Evolutionary conservation across 2,113 vertebrate species (phyloP), one percentile per base, ranked within the genome.

Genomic region (Heterochromis multidens): DNA sequence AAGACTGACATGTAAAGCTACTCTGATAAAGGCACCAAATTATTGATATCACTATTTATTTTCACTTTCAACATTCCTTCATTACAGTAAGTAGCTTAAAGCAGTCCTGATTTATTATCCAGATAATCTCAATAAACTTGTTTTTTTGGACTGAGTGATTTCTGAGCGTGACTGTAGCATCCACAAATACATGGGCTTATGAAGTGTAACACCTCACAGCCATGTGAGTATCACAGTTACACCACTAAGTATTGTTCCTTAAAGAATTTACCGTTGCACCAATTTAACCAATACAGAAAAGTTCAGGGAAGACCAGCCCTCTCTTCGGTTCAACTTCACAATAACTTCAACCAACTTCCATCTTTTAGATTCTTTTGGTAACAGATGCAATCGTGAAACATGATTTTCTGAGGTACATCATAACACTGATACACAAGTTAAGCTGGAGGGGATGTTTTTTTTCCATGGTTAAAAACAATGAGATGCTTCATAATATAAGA

Each of bases 21-120:
- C 25, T 21, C 37, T 70, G 37, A 87, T 84, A 81, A 94, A 94
- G 94, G 92, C 94, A 94, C 90, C 52, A 21, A 80, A 76, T 37
- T 57, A 25, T 79, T 60, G 25, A 82, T 81, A 61, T 80, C 23
- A n/a, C 25, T 62, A 19, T 52, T 70, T 16, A 52, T 37, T 46
- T 76, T 29, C 14, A 67, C 70, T 31, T 60, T 3, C 23, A 43
- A 80, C 17, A 77, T 86, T 85, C 61, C 31, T 57, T 87, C 70
- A 23, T 23, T 57, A 37, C 54, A 72, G 52, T 59, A 19, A 57
- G 19, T 13, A 49, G n/a, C 70, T 49, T 76, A 84, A 89, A 85
- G 29, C 1, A 59, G 27, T 31, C 17, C 11, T 58, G 10, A 76
- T 31, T 19, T 40, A 77, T 19, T 5, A 57, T 9, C 7, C 49